Conservation (phyloP, 2,113 vertebrate genomes). For the Pithys albifrons region DNA sequence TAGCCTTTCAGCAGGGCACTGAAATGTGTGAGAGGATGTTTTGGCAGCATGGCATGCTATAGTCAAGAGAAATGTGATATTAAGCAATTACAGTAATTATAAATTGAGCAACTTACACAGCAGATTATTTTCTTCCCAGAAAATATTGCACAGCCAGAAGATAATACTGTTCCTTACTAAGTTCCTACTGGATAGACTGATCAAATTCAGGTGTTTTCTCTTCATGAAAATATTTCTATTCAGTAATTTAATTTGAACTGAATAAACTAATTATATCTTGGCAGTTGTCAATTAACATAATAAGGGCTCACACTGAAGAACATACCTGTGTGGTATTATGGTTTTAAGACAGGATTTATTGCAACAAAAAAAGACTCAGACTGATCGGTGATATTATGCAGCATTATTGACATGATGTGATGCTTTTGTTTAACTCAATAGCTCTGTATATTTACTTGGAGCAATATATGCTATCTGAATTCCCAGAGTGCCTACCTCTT, state of each 20-base stretch:
- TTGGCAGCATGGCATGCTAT: neutral
- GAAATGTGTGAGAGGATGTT: neutral
- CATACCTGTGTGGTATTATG: neutral
- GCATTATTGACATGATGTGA: neutral
- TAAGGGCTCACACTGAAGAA: neutral
- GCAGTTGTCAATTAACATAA: neutral
- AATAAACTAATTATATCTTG: neutral
- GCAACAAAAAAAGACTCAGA: neutral
- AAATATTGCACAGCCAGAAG: neutral
- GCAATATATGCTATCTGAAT: neutral
- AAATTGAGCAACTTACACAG: neutral
- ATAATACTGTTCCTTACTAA: neutral
- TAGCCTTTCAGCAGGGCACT: neutral
- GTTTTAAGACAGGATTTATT: neutral
- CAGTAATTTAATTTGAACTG: neutral
- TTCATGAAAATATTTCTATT: neutral
- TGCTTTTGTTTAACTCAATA: neutral
- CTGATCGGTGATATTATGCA: neutral
- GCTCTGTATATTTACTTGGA: neutral
- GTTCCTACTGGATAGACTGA: neutral
- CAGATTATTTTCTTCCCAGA: neutral
- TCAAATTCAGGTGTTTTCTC: neutral
- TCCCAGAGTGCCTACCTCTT: neutral
- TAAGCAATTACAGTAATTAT: constrained; percentile 20
- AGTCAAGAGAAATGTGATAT: neutral